Evolutionary conservation across 2,888 invertebrate species (phyloP).

Genomic region (Oligia strigilis): DNA sequence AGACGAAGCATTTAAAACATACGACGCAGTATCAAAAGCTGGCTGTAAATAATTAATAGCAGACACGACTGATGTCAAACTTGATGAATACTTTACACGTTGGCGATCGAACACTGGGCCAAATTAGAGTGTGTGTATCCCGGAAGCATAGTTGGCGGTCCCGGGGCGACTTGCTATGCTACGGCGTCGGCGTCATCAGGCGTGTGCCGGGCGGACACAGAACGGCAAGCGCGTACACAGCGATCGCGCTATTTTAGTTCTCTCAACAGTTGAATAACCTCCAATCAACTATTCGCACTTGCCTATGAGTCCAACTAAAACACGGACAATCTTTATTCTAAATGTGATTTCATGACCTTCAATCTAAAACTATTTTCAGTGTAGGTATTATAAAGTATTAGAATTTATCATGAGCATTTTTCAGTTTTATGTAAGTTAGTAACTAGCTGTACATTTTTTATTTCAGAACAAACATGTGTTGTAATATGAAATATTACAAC

Average conservation of each 20-base stretch:
- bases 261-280: conserved; percentile 90
- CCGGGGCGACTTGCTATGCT: conserved; percentile 71
- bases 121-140: conserved; percentile 78
- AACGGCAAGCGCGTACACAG: conserved; percentile 78
- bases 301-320: conserved; percentile 80
- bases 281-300: conserved; percentile 90
- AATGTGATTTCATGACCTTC: conserved; percentile 68
- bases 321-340: conserved; percentile 69
- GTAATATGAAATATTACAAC: conserved; percentile 18
- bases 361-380: conserved; percentile 32
- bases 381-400: background rate
- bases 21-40: conserved; percentile 37
- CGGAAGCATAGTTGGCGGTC: conserved; percentile 81
- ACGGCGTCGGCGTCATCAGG: conserved; percentile 68
- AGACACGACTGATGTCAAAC: conserved; percentile 49
- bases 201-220: conserved; percentile 70
- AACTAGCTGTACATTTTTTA: background rate
- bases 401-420: conserved; percentile 19
- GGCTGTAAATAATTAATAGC: conserved; percentile 42
- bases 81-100: conserved; percentile 58
- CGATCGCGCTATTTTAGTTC: conserved; percentile 87
- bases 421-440: background rate
- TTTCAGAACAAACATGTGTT: background rate
- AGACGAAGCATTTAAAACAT: conserved; percentile 14
- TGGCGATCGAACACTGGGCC: conserved; percentile 72